Evolutionary conservation across 2,113 vertebrate species (phyloP), one percentile per base, ranked within the genome.

Genomic region (Antechinus flavipes): DNA sequence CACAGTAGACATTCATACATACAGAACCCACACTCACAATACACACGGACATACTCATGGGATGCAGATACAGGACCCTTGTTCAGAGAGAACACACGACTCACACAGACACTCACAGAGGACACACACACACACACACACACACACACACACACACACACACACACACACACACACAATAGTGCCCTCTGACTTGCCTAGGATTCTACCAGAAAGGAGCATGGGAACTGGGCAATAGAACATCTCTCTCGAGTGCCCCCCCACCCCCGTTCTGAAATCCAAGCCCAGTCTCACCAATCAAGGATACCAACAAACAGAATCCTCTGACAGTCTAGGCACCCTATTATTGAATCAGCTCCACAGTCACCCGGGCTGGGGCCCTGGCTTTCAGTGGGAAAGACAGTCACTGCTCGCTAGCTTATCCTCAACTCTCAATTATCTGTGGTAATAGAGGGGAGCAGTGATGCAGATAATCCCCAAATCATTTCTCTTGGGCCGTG

Each of bases 351-450:
- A 54, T 8, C 93, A 54, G 35, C 35, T 68, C 53, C 91, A 25
- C 14, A 14, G 91, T 8, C 76, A 76, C 68, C 26, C 49, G 16
- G 92, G 56, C 46, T 89, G 92, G n/a, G n/a, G 26, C 2, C 26
- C 9, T 90, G 25, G 58, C 2, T 91, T 54, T 95, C 93, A 93
- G 22, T 93, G 50, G 92, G 52, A 93, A 94, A 92, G 76, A 90
- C 7, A 94, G 54, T 94, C 92, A 93, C 42, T 95, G 54, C 54
- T 93, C 90, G 93, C 50, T 3, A 92, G 10, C 96, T 96, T 94
- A 58, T 93, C 56, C 58, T 94, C 54, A 95, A 47, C 35, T 93
- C 42, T 93, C 95, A 92, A 94, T 46, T 94, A 68, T 94, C n/a
- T 92, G 47, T 56, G 89, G 30, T 55, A 92, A 94, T 95, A 61